Percentiles rank a stretch among this genome's conserved stretches.
These are phyloP conservation scores for Mya arenaria DNA, from an alignment of 1,140 invertebrate genomes.

Conservation along the genomic window DNA sequence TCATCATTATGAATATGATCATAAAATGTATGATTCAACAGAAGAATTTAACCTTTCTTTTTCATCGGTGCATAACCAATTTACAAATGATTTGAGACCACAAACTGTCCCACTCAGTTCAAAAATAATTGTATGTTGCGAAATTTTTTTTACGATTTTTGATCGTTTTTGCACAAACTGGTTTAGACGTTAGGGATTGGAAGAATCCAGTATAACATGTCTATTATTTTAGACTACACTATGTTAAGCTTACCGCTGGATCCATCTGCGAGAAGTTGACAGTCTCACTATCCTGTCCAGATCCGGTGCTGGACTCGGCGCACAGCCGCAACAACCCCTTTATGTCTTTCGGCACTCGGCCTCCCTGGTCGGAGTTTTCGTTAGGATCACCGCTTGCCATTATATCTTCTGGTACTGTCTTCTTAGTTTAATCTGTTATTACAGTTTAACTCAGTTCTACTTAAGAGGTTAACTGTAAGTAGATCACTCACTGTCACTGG, in stretches of 20 bases:
- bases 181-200: neutral
- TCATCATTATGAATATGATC: no score
- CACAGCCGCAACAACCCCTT: slow-evolving; percentile 24
- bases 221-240: neutral
- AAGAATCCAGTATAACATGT: neutral
- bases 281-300: neutral
- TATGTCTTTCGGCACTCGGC: slow-evolving; percentile 39
- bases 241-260: slow-evolving; percentile 25
- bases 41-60: no score
- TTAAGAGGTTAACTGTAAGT: no score
- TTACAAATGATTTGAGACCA: neutral
- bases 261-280: slow-evolving; percentile 5
- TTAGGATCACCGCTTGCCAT: slow-evolving; percentile 22
- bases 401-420: no score
- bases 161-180: neutral
- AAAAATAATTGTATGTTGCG: neutral
- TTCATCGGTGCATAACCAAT: neutral
- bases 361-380: neutral
- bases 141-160: neutral
- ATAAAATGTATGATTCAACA: no score
- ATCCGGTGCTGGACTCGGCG: neutral
- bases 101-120: neutral
- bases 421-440: no score
- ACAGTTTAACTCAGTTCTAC: no score
- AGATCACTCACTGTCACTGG: no score